Conservation (phyloP, 2,797 vertebrate genomes). For the Urosaurus nigricauda region DNA sequence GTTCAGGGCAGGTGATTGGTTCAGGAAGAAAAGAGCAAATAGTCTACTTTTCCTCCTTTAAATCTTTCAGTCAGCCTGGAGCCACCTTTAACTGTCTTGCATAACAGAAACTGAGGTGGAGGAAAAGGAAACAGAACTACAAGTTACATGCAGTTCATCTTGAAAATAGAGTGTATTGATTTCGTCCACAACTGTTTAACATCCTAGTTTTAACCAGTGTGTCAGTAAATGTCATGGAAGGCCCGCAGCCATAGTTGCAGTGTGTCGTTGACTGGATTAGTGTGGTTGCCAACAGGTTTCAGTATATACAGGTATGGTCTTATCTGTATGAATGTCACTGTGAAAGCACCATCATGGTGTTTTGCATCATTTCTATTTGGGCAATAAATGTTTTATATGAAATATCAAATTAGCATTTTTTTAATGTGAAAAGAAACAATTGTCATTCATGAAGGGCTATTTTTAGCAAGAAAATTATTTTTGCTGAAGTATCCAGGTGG, state of each 20-base stretch:
- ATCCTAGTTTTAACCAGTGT: neutral
- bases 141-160: neutral
- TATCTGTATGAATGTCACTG: constrained; percentile 7
- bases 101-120: neutral
- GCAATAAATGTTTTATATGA: constrained; percentile 43
- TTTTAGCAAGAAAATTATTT: neutral
- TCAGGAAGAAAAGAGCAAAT: neutral
- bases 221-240: neutral
- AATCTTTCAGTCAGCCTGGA: neutral
- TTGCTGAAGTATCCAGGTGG: neutral
- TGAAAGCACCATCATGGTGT: constrained; percentile 39
- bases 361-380: constrained; percentile 39
- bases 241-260: constrained; percentile 1
- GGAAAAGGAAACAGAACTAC: neutral
- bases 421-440: neutral
- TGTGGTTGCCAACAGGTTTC: neutral
- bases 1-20: neutral
- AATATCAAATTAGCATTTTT: constrained; percentile 50
- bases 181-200: neutral
- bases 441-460: neutral
- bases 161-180: neutral
- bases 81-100: neutral
- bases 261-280: too few relatives aligned
- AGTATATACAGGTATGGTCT: neutral
- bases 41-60: neutral